Evolutionary conservation across 37 sponge, comb jelly and placozoan species (phyloP).

Genomic region (Crambe crambe): DNA sequence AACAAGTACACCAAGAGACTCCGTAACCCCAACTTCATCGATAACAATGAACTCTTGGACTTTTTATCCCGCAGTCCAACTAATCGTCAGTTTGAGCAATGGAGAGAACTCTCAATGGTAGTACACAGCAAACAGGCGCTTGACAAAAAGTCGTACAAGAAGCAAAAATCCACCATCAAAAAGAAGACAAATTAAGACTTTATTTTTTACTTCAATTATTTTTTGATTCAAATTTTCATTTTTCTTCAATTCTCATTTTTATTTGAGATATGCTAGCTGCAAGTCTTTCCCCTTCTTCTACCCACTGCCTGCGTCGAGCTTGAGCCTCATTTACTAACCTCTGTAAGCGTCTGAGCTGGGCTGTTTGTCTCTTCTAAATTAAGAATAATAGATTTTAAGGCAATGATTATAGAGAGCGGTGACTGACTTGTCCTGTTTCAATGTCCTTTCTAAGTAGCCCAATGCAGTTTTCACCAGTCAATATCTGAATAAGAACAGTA

Average conservation of each 20-base stretch:
- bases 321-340: constrained; percentile 45
- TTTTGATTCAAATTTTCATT: neutral
- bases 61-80: constrained; percentile 84
- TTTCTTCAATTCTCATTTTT: constrained; percentile 27
- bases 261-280: neutral
- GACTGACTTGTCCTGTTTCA: constrained; percentile 16
- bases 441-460: neutral
- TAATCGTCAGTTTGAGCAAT: constrained; percentile 72
- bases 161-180: neutral
- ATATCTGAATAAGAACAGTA: neutral
- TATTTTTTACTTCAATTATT: neutral
- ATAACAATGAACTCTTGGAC: constrained; percentile 88
- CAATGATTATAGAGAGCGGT: neutral
- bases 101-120: neutral
- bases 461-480: neutral
- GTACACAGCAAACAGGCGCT: neutral
- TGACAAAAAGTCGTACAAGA: neutral
- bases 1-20: constrained; percentile 90
- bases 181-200: neutral
- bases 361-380: constrained; percentile 23
- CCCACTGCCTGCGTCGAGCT: constrained; percentile 34
- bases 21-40: constrained; percentile 77
- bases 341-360: constrained; percentile 34
- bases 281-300: constrained; percentile 14
- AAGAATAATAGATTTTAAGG: neutral